Base-by-base conservation (phyloP, 2,113 vertebrate species). In the Oenanthe oenanthe region DNA sequence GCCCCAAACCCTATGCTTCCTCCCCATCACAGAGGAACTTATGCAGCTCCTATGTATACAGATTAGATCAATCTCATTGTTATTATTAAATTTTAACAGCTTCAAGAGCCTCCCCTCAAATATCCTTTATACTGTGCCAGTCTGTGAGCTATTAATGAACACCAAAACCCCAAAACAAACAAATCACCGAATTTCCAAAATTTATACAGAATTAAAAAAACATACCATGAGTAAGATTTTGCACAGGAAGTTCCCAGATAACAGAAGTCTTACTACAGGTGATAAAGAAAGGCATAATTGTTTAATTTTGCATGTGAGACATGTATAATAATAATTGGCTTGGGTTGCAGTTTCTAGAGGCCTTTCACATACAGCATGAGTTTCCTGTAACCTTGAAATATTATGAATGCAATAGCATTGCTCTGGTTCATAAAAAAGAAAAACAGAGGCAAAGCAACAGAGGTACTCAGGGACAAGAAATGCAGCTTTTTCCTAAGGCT, bases 401-500 rank as follows among this genome's bases (percentile, higher is more conserved):
- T 24, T 54, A 42, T 3, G 1, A 56, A 31, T 16, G 20, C 7
- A 89, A 19, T 3, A 85, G 28, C 29, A 79, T 9, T 43, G 17
- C 40, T 85, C 34, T 34, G 20, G 24, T 29, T 80, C 67, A 61
- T 22, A 62, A 42, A 40, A 28, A 21, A 25, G 34, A 40, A 38
- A 7, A 14, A 21, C 8, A 47, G 43, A 73, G 18, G 19, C 34
- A 73, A 80, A 70, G 9, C 20, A 80, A 45, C 26, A 75, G 0
- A 32, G 26, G n/a, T 73, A 14, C 17, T 60, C 4, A 0, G 6
- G 43, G 31, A 71, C 17, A 71, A 77, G 42, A 85, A 79, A 60
- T 0, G 1, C 1, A 62, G 25, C 5, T 48, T 26, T 45, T 36
- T 28, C 24, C 54, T 54, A 66, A 26, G 0, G 3, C 38, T 60